Evolutionary conservation across 2,888 invertebrate species (phyloP), one percentile per base, ranked within the genome.

Genomic region (Drosophila neonasuta): DNA sequence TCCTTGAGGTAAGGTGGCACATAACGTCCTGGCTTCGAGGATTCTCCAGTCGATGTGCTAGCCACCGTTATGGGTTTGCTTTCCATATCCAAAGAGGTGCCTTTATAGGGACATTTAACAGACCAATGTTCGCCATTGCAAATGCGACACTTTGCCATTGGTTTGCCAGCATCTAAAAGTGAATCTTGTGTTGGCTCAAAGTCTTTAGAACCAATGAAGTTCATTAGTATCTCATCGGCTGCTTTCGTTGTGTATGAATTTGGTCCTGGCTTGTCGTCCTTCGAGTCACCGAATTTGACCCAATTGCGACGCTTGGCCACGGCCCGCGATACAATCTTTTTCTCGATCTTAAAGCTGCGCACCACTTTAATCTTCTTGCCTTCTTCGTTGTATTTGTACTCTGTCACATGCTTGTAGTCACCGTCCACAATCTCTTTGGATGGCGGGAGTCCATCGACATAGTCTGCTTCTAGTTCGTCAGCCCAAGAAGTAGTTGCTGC

Each of bases 81-180:
- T 80, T 93, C 92, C 74, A 91, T 93, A 52, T 94, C 94, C 84
- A 95, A 92, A 78, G 94, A 94, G 1, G 97, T 96, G 88, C 98
- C 97, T 91, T 98, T 99, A 93, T 97, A 99, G 0, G 99, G 99
- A 93, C 99, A 99, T 89, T 97, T 96, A 29, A 97, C 95, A 17
- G 99, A 98, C 98, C 99, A 99, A 92, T 99, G 99, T 89, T 99
- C 99, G 57, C 98, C 97, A 87, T 95, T 95, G 90, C 98, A 98
- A 59, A 94, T 96, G 90, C 97, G 94, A 88, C 98, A 98, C 89
- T 96, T 96, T 72, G 81, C 92, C 89, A 91, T 87, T 58, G 92
- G 94, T 92, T 97, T 97, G 36, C 97, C 92, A 84, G 96, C 96
- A 86, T 96, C 95, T 55, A 97, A 91, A 0, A 95, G 94, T 80